Evolutionary conservation across 2,113 vertebrate genomes (phyloP).

Genomic region (Phyllostomus hastatus): DNA sequence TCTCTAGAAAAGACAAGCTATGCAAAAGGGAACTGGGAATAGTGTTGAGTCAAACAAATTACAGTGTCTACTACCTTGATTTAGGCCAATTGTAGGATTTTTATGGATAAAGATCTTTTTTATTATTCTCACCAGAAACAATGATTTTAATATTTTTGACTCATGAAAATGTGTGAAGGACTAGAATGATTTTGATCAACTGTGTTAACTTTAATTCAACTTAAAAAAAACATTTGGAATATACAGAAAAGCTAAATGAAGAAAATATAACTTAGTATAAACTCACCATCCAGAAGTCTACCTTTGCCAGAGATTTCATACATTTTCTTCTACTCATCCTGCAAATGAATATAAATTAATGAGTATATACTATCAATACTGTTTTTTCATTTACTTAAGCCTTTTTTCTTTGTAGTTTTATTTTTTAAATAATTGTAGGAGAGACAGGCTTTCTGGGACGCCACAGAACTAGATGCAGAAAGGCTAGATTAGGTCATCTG

Average conservation of each 20-base stretch:
- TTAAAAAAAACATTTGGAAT: neutral
- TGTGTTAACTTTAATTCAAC: neutral
- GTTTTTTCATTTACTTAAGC: neutral
- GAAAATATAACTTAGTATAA: neutral
- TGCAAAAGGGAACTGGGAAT: neutral
- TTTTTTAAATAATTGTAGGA: neutral
- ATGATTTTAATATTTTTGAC: neutral
- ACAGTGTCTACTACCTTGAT: neutral
- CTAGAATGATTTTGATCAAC: neutral
- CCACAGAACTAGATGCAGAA: neutral
- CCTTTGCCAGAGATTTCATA: neutral
- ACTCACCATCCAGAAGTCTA: neutral
- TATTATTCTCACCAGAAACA: neutral
- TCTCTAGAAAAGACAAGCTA: neutral
- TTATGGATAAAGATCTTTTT: neutral
- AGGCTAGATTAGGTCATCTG: neutral
- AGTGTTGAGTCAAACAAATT: neutral
- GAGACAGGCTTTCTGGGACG: accelerated
- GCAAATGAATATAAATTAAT: neutral
- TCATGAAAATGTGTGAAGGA: neutral
- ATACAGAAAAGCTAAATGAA: neutral
- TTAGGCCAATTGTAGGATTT: neutral
- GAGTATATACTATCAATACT: neutral
- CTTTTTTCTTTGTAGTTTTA: neutral
- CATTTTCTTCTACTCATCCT: neutral